Conservation (phyloP, 30 jellyfish, hydroid and myxozoan species). For the Sanderia malayensis region DNA sequence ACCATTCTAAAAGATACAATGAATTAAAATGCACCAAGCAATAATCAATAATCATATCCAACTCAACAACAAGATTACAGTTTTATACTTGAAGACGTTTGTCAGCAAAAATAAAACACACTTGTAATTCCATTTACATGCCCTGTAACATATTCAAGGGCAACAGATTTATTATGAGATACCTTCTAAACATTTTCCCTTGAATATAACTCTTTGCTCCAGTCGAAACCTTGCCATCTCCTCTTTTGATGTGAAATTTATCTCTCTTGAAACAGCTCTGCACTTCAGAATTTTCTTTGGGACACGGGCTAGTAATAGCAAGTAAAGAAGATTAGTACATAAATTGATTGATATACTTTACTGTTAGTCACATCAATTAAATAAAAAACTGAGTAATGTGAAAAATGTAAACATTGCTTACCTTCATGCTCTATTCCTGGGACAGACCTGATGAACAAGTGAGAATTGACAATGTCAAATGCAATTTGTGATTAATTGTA, state of each 20-base stretch:
- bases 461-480: no score
- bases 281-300: slow-evolving; percentile 89
- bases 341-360: no score
- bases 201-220: slow-evolving; percentile 91
- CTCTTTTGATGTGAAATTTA: slow-evolving; percentile 85
- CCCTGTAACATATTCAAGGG: neutral
- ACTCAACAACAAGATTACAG: no score
- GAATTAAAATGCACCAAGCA: no score
- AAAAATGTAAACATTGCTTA: neutral
- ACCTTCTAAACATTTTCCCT: slow-evolving; percentile 97
- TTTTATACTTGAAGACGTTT: no score
- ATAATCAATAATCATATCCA: no score
- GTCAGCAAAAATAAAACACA: no score
- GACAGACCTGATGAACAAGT: slow-evolving; percentile 56
- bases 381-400: no score
- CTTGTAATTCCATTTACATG: no score
- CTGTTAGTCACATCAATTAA: no score
- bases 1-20: slow-evolving; percentile 85
- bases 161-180: neutral
- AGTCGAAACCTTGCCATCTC: slow-evolving; percentile 78
- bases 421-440: slow-evolving; percentile 86
- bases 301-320: slow-evolving; percentile 94
- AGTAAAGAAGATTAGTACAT: no score
- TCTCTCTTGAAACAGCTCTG: slow-evolving; percentile 88
- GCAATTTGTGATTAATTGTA: no score